Base-by-base conservation (phyloP, 1,140 invertebrate genomes). In the Lutraria rhynchaena region DNA sequence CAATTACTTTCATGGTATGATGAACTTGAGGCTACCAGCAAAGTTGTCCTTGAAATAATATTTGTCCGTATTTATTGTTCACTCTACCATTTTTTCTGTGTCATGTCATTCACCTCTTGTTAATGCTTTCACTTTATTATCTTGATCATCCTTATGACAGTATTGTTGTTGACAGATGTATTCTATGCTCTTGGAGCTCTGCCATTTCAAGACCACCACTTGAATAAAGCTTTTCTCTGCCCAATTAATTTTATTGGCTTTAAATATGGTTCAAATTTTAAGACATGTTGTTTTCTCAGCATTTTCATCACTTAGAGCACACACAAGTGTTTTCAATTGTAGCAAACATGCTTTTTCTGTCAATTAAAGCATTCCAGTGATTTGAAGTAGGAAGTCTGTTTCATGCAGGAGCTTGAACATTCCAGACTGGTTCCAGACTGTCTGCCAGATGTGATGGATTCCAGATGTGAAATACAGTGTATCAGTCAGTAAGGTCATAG, bases 371-470 rank as follows among this genome's bases (percentile, higher is more conserved):
- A 73, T 74, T 81, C 70, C 78, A 73, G 37, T 53, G 49, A 81
- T 51, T 81, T 49, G 60, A 69, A 81, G 57, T 73, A 73, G 69
- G 78, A 81, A 74, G 67, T 81, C 58, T 63, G 53, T 73, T 70
- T 37, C 41, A 24, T 74, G 24, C 31, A 65, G 78, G 51, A 63
- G 78, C 78, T 81, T 81, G 78, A 73, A 74, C 67, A 81, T 81
- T 73, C 78, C 78, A 81, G 78, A 65, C 78, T 81, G 78, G 78
- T 81, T 73, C 78, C 78, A 73, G 58, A 65, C 67, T 82, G 83
- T 85, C 83, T 85, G 80, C 73, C 60, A 78, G 57, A 82, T 74
- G 55, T 74, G 67, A 77, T 82, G 65, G 78, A 71, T 85, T 69
- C 83, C 83, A 85, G 75, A 85, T 85, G 83, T 58, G 53, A 67